Base-by-base conservation (phyloP, 2,113 vertebrate genomes). In the Oxyruncus cristatus region DNA sequence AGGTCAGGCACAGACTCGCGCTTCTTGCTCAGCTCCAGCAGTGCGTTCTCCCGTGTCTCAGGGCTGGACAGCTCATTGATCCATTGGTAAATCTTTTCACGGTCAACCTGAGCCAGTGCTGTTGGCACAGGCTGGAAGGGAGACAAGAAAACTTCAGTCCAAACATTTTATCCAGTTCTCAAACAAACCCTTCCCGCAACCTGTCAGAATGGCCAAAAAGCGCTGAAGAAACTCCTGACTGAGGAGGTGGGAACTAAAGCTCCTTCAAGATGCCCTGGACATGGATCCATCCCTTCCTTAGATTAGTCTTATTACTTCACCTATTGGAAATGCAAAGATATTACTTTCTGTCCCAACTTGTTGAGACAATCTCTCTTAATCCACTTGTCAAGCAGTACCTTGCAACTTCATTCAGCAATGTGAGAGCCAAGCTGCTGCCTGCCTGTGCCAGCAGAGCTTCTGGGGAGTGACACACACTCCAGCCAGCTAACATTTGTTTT, bases 11-110 rank as follows among this genome's bases (percentile, higher is more conserved):
- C 99, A 1, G 99, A 99, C 84, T 99, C 99, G 0, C 99, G 98
- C 96, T 99, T 99, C 97, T 99, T 99, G 97, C 99, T 99, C 15
- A 99, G 98, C 96, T 99, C 99, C 96, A 99, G 96, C 96, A 99
- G 96, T 3, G 99, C 99, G 39, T 99, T 99, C 94, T 99, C 99
- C 62, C 99, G 98, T 1, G 99, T 99, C 95, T 99, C 99, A 0
- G 99, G 99, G 92, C 99, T 99, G 55, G 99, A 99, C 66, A 99
- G 96, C 96, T 99, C 99, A 47, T 99, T 99, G 97, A 99, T 99
- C 99, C 99, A 99, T 42, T 99, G 99, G 94, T 99, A 99, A 96
- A 99, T 99, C 97, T 99, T 99, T 89, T 99, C 99, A 22, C 99
- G 97, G 96, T 99, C 99, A 76, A 99, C 99, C 93, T 99, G 99